Conservation (phyloP, 2,797 vertebrate species). For the Argentina silus region DNA sequence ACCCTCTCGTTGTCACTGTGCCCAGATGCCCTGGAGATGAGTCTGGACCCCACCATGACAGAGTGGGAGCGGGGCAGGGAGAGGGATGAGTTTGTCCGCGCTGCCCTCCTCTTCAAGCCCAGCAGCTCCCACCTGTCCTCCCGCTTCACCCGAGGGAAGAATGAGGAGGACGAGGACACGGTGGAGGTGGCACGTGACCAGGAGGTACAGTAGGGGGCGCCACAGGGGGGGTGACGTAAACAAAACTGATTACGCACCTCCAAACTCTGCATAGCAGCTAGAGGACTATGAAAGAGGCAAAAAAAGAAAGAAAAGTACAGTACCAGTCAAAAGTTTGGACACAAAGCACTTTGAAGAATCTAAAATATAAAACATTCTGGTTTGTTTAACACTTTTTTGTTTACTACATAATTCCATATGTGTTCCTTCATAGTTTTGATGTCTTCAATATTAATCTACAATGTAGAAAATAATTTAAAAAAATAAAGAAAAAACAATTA, state of each 20-base stretch:
- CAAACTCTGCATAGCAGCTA: background rate
- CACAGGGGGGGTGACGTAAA: background rate
- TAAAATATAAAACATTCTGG: no score
- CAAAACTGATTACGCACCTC: background rate
- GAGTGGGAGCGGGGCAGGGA: constrained; percentile 93
- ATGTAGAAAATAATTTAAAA: no score
- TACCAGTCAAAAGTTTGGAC: no score
- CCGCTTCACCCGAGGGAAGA: constrained; percentile 85
- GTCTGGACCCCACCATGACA: constrained; percentile 81
- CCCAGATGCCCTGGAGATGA: constrained; percentile 78
- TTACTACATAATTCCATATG: no score
- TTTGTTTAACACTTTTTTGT: no score
- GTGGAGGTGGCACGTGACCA: constrained; percentile 85
- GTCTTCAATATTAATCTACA: no score
- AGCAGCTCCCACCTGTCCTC: constrained; percentile 80
- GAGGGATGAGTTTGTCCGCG: constrained; percentile 87
- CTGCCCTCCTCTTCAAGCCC: constrained; percentile 85
- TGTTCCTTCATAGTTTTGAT: no score
- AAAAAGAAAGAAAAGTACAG: no score
- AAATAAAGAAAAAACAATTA: no score
- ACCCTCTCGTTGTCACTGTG: background rate
- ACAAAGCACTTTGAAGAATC: no score
- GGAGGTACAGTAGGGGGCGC: constrained; percentile 75
- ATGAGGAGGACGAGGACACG: constrained; percentile 78
- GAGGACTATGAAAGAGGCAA: background rate